A percentile compares a stretch with the other conserved stretches of the same genome.
Conservation (phyloP, 2,888 invertebrate species). For the Leptura quadrifasciata region DNA sequence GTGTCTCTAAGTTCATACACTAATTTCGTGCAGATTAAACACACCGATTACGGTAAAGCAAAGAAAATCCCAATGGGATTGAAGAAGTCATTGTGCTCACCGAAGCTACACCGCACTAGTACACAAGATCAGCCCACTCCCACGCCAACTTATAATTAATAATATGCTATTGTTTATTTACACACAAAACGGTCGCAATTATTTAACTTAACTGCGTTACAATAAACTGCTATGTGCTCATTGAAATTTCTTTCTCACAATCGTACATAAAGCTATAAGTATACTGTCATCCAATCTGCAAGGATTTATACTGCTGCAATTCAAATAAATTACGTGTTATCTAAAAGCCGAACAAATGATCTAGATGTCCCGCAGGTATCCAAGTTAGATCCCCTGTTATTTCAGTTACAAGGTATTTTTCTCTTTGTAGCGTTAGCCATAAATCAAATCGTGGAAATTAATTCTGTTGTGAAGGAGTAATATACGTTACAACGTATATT, state of each 20-base stretch:
- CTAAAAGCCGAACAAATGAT: constrained; percentile 26
- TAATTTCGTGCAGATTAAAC: constrained; percentile 30
- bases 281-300: constrained; percentile 11
- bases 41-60: constrained; percentile 22
- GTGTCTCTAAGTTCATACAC: neutral
- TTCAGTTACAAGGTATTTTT: constrained; percentile 9
- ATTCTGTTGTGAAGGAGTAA: neutral
- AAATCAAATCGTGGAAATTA: constrained; percentile 4
- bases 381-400: neutral
- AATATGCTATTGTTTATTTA: constrained; percentile 60
- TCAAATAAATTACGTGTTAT: constrained; percentile 32
- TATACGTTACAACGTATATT: neutral
- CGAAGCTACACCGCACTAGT: constrained; percentile 28
- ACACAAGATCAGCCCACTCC: constrained; percentile 48
- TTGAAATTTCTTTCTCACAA: constrained; percentile 25
- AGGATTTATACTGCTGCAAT: constrained; percentile 17
- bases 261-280: constrained; percentile 26
- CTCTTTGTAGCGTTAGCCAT: neutral
- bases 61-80: constrained; percentile 35
- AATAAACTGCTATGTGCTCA: constrained; percentile 16
- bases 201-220: constrained; percentile 7
- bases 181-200: constrained; percentile 30
- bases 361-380: constrained; percentile 28
- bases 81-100: constrained; percentile 46
- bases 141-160: constrained; percentile 58